Base-by-base conservation (phyloP, 2,797 vertebrate species). In the Tauraco hartlaubi region DNA sequence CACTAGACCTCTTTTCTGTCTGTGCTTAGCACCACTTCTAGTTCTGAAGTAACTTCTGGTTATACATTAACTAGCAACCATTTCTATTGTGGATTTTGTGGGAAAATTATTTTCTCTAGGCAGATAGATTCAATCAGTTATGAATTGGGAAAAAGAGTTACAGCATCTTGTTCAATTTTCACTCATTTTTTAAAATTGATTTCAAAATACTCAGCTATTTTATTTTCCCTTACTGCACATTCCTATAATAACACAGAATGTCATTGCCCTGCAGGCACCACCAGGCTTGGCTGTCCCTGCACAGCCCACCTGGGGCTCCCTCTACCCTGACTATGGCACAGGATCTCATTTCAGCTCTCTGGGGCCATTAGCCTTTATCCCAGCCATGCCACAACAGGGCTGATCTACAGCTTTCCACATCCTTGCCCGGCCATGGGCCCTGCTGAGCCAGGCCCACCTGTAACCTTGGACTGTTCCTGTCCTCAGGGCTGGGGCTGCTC, bases 161-260 rank as follows among this genome's bases (percentile, higher is more conserved):
- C 64, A 64, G 1, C 20, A 18, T 63, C 5, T 75, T 72, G 5
- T 8, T 8, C 2, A 25, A 59, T 59, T 88, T 85, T 91, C 17
- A 1, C 6, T 33, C 10, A 4, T 0, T 8, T n/a, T 4, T 55
- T n/a, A n/a, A 31, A 58, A 29, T 33, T 20, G 7, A 23, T 79
- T 88, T 63, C 5, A 43, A 15, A 43, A 37, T 48, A 48, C 11
- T 68, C 23, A 26, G 2, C 11, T 88, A 12, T 19, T 59, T 75
- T 54, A 31, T 74, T 73, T 91, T 68, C 23, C 35, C 13, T 28
- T 67, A 9, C 17, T 61, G 26, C 37, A 43, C 20, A 35, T 44
- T 69, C 6, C 12, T 48, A 4, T 39, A 51, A 4, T 39, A 51
- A 37, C 79, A 68, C 44, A 59, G 22, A 59, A 15, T 41, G 9